Evolutionary conservation across 2,797 vertebrate genomes (phyloP).

Genomic region (Aphelocoma californica): DNA sequence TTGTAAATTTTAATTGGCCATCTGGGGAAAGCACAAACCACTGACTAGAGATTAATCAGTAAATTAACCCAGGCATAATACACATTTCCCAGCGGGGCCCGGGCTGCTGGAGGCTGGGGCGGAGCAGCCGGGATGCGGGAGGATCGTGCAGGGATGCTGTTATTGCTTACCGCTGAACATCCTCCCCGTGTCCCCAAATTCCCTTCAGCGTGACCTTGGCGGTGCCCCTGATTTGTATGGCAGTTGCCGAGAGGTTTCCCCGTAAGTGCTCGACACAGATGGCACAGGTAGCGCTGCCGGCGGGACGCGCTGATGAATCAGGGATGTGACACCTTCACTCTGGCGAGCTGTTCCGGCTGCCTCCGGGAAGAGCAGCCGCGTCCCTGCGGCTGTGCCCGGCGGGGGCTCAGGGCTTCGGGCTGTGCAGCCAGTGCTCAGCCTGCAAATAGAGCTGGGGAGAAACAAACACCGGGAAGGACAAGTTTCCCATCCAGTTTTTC

Average conservation of each 20-base stretch:
- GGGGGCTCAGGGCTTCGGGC: background rate
- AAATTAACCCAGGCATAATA: conserved; percentile 99
- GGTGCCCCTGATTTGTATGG: conserved; percentile 90
- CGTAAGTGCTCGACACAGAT: conserved; percentile 85
- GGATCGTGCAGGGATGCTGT: conserved; percentile 80
- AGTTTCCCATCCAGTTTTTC: accelerated
- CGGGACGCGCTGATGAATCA: background rate
- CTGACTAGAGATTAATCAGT: conserved; percentile 99
- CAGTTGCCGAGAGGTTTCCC: conserved; percentile 83
- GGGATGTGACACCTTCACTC: conserved; percentile 1
- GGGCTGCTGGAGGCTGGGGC: conserved; percentile 85
- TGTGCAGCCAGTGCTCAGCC: background rate
- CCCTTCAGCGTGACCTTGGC: conserved; percentile 81
- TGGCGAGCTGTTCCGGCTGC: conserved; percentile 41
- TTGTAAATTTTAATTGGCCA: conserved; percentile 99
- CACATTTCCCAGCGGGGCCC: conserved; percentile 89
- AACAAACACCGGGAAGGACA: accelerated
- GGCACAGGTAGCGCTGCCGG: conserved; percentile 77
- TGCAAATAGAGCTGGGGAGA: accelerated
- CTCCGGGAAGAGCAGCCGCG: background rate
- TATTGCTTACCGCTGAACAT: conserved; percentile 80
- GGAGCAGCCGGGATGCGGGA: conserved; percentile 71
- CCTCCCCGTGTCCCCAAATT: conserved; percentile 83
- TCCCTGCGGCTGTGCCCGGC: background rate
- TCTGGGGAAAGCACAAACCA: conserved; percentile 99